Evolutionary conservation across 2,888 invertebrate genomes (phyloP), one percentile per base, ranked within the genome.

Genomic region (Drosophila parthenogenetica): DNA sequence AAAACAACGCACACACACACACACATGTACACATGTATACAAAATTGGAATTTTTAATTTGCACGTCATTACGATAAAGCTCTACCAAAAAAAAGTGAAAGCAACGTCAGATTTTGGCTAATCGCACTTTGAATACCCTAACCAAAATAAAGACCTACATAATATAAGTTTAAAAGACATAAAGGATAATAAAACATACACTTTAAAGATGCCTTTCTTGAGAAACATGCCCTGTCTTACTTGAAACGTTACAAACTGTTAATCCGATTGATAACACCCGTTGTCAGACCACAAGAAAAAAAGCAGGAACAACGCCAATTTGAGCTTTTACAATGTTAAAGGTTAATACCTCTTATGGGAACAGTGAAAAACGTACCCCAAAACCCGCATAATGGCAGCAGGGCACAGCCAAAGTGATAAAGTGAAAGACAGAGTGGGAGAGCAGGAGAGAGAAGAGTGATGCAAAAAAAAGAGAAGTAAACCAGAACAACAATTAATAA

Each of bases 401-500:
- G 29, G 13, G n/a, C 8, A 40, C 17, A 50, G 19, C 7, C 17
- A 19, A 17, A 13, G 54, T 40, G 13, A 35, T 35, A 19, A 17
- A 10, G 54, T 35, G 13, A 7, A 35, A 37, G 14, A 29, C 35
- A 32, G 46, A 46, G 42, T 53, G 25, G 46, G 14, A 22, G 42
- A 45, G 40, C 48, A 19, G 19, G 17, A 49, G 29, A 35, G 22
- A 42, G 19, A 2, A 42, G 25, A 2, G 57, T 22, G 16, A 5
- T 32, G 32, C n/a, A 42, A 55, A 49, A 49, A 59, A 69, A 68
- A 63, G 51, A 69, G 59, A 79, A 64, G 67, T 69, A 63, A 80
- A 81, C 68, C 77, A 75, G 73, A 75, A 86, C 79, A 85, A 80
- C 83, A 89, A 89, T 87, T 89, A 89, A 89, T 88, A 89, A 89